Evolutionary conservation across 2,113 vertebrate species (phyloP), one percentile per base, ranked within the genome.

Genomic region (Cyprinodon tularosa): DNA sequence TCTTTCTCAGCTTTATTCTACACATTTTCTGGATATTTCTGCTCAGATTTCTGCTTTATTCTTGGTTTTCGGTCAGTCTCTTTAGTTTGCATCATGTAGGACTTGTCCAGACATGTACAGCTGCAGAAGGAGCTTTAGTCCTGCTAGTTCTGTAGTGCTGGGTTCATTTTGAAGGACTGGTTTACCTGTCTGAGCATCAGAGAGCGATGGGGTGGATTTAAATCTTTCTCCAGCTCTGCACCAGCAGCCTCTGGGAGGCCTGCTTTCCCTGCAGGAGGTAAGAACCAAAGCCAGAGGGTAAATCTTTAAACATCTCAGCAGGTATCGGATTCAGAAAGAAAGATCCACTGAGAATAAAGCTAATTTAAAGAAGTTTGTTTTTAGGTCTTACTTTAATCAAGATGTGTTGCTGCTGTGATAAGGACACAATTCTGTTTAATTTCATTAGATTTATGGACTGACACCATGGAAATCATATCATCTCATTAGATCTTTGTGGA

Each of bases 91-190:
- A 10, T 15, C n/a, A 14, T 12, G 4, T 48, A 9, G 68, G 22
- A 44, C 68, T 17, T 61, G 85, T 80, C 76, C 59, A 14, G 88
- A 82, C 88, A 36, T 85, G 85, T 81, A 1, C 73, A 22, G 47
- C 53, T 66, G 66, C 2, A 84, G 79, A 70, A 77, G 73, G 76
- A 76, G 74, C 57, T 69, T 13, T 17, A 53, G 6, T 20, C 50
- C 6, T 53, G 50, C 29, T 29, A 29, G 29, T 29, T 29, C 29
- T 29, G 50, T 20, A 53, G 0, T 39, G 12, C 13, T 15, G 44
- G 4, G 17, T 42, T 50, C 50, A 53, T 53, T 62, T 62, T 11
- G 10, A 13, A 62, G 29, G 5, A 37, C 36, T 38, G 29, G 29
- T 29, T 29, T 29, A 29, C 29, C 29, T 29, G 29, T 29, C 29